phyloP scores from a whole-genome alignment of 2,888 invertebrate genomes.

The Ormia ochracea region DNA sequence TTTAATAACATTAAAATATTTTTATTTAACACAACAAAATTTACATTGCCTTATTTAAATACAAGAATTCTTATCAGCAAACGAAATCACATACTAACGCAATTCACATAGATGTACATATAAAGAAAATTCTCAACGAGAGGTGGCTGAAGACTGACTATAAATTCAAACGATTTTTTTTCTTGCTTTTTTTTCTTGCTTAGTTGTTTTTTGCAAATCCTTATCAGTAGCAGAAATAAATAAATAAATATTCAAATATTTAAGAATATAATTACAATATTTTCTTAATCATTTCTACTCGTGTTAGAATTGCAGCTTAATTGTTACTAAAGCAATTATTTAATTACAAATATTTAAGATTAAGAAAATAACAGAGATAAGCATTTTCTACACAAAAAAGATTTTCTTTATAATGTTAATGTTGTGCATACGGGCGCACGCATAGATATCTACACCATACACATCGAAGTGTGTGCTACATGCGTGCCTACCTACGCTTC shows the following conservation, averaged over 20 bases:
- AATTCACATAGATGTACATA: no score
- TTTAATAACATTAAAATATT: no score
- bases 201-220: background rate
- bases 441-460: background rate
- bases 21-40: background rate
- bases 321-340: constrained; percentile 2
- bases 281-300: background rate
- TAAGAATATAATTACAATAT: background rate
- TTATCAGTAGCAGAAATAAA: constrained; percentile 10
- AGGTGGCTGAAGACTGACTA: background rate
- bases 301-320: constrained; percentile 15
- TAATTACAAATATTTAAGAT: background rate
- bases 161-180: background rate
- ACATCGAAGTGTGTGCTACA: no score
- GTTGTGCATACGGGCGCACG: background rate
- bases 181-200: background rate
- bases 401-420: background rate
- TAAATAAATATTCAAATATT: background rate
- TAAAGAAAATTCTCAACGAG: background rate
- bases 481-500: no score
- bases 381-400: background rate
- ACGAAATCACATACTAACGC: background rate
- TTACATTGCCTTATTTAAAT: background rate
- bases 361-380: constrained; percentile 15
- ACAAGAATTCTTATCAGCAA: constrained; percentile 7